These are phyloP conservation scores for Scyliorhinus canicula DNA, from an alignment of 2,797 vertebrate genomes.

Conservation along the genomic window DNA sequence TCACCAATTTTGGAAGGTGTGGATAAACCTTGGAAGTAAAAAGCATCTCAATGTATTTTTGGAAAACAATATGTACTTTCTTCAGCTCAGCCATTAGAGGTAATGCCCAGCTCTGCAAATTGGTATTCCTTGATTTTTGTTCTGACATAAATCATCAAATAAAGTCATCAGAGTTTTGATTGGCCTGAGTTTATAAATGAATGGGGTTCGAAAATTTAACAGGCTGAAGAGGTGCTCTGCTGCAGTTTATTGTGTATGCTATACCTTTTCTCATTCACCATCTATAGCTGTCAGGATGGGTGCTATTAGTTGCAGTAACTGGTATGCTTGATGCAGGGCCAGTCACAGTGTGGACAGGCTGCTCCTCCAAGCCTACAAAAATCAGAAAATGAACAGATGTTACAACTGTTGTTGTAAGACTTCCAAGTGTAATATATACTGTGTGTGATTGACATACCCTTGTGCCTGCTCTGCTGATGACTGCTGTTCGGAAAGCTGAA, in stretches of 20 bases:
- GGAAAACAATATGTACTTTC: not conserved
- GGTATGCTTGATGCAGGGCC: not conserved
- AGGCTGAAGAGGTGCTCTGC: not conserved
- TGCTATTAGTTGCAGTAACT: not conserved
- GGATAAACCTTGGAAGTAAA: not conserved
- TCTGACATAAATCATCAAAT: not conserved
- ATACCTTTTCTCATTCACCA: not conserved
- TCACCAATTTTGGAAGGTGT: not conserved
- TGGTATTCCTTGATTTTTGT: not conserved
- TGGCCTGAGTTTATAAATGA: not conserved
- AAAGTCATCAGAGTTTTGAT: not conserved
- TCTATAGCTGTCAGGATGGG: not conserved
- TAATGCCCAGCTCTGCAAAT: not conserved
- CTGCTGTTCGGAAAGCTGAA: not conserved
- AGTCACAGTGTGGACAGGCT: not conserved
- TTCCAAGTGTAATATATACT: not conserved
- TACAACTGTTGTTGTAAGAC: not conserved
- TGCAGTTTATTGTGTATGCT: not conserved
- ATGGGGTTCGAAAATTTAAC: not conserved
- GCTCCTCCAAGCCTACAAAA: not conserved
- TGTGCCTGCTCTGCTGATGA: not conserved
- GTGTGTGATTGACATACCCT: not conserved
- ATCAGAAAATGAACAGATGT: not conserved
- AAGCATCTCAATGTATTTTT: not conserved
- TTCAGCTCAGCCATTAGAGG: not conserved